A percentile compares a stretch with the other conserved stretches of the same genome.
These are phyloP conservation scores for Babyrousa celebensis DNA, from an alignment of 2,797 vertebrate species.

Conservation along the genomic window DNA sequence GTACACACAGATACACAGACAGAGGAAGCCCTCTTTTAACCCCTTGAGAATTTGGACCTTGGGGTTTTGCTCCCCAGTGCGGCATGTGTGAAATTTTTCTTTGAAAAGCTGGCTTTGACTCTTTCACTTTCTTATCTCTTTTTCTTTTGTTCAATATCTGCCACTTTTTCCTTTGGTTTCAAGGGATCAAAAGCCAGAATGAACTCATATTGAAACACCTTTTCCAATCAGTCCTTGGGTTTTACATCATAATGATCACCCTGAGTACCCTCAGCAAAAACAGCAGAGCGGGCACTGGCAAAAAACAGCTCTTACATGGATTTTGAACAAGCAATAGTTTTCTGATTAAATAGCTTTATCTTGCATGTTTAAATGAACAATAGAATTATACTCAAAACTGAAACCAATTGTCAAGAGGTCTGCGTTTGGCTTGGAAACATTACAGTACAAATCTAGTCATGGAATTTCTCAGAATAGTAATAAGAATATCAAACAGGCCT, in stretches of 20 bases:
- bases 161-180: constrained; percentile 14
- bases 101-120: constrained; percentile 23
- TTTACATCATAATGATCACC: not conserved
- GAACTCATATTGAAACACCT: not conserved
- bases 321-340: constrained; percentile 23
- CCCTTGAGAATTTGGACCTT: not conserved
- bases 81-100: constrained; percentile 19
- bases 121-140: not conserved
- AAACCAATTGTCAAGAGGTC: constrained; percentile 50
- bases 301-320: not conserved
- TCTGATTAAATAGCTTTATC: constrained; percentile 45
- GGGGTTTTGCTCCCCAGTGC: not conserved
- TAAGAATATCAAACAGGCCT: constrained; percentile 57
- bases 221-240: not conserved
- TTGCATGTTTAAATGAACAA: constrained; percentile 30
- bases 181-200: not conserved
- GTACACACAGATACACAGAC: not conserved
- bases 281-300: not conserved
- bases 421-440: constrained; percentile 13
- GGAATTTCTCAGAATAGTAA: constrained; percentile 20
- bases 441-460: not conserved
- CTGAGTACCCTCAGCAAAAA: not conserved
- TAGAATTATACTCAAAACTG: constrained; percentile 53
- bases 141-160: constrained; percentile 40
- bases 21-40: not conserved